A percentile compares a stretch with the other conserved stretches of the same genome.
phyloP scores from a whole-genome alignment of 1,140 invertebrate species.

The Drosophila bipectinata region DNA sequence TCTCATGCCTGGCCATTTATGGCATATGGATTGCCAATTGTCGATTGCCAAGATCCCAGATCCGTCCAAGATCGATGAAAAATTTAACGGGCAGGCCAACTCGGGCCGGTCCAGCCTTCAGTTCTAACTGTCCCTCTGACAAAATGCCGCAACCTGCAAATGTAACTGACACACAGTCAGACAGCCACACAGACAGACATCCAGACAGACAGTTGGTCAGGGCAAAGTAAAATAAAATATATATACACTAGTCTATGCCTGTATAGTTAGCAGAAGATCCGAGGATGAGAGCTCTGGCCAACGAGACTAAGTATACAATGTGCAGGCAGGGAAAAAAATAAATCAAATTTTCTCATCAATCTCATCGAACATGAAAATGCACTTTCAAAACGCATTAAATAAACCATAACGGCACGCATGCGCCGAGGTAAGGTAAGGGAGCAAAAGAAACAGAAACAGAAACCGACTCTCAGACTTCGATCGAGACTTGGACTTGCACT shows the following conservation, averaged over 20 bases:
- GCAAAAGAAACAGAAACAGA: slow-evolving; percentile 20
- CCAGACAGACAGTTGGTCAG: slow-evolving; percentile 16
- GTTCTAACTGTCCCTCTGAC: slow-evolving; percentile 80
- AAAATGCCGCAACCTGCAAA: slow-evolving; percentile 81
- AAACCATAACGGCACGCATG: slow-evolving; percentile 82
- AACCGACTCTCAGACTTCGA: slow-evolving; percentile 2
- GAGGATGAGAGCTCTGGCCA: slow-evolving; percentile 7
- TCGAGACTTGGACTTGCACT: background rate
- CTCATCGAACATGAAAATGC: slow-evolving; percentile 83
- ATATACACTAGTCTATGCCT: slow-evolving; percentile 2
- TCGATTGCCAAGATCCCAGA: slow-evolving; percentile 52
- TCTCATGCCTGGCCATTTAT: slow-evolving; percentile 75
- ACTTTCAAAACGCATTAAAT: slow-evolving; percentile 84
- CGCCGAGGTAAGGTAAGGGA: slow-evolving; percentile 43
- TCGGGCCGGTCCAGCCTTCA: slow-evolving; percentile 55
- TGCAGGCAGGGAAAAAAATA: slow-evolving; percentile 67
- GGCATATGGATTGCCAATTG: slow-evolving; percentile 62
- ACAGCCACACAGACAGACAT: slow-evolving; percentile 1
- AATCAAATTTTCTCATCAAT: slow-evolving; percentile 84
- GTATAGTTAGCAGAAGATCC: background rate
- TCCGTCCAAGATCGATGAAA: slow-evolving; percentile 50
- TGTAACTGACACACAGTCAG: slow-evolving; percentile 71
- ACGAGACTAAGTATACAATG: slow-evolving; percentile 46
- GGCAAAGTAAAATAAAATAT: background rate
- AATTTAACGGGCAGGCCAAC: slow-evolving; percentile 51